Evolutionary conservation across 2,113 vertebrate genomes (phyloP), one percentile per base, ranked within the genome.

Genomic region (Cervus canadensis): DNA sequence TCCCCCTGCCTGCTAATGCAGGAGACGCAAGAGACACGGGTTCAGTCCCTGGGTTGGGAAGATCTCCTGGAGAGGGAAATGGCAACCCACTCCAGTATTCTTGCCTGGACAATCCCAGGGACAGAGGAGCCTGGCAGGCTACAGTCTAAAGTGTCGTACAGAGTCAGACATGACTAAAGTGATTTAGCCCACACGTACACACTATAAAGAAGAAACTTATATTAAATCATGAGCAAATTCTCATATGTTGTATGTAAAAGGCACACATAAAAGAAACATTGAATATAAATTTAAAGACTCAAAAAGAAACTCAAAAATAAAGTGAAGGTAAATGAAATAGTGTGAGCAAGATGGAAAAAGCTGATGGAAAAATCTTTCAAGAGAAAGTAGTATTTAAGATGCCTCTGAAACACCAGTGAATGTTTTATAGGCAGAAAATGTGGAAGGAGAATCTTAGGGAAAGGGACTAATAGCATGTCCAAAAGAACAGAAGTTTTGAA

Each of bases 291-390:
- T 43, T 36, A 92, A 95, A 95, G 71, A 76, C n/a, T 96, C 15
- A 79, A 50, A 94, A 94, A 89, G n/a, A 92, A 25, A 93, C 21
- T 93, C 13, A 8, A 90, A 95, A 95, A 87, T 71, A 79, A 96
- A 97, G 87, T 71, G n/a, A 95, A 87, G 57, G 71, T 90, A 91
- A 62, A 52, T 81, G 71, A 92, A 60, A 84, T 25, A 48, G 3
- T 85, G 26, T 78, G 59, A 43, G 26, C 45, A 81, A 94, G 33
- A 59, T 91, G 59, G 45, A 56, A 59, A 94, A 95, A 78, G n/a
- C 50, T 89, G 83, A 67, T 95, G 25, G 43, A 71, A 21, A 94
- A 97, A 36, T 8, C n/a, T 82, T 82, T 87, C 33, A 26, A 71
- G 60, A 87, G 33, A 87, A 88, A 84, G 43, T 87, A 33, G n/a